Evolutionary conservation across 2,797 vertebrate genomes (phyloP).

Genomic region (Argyrosomus regius): DNA sequence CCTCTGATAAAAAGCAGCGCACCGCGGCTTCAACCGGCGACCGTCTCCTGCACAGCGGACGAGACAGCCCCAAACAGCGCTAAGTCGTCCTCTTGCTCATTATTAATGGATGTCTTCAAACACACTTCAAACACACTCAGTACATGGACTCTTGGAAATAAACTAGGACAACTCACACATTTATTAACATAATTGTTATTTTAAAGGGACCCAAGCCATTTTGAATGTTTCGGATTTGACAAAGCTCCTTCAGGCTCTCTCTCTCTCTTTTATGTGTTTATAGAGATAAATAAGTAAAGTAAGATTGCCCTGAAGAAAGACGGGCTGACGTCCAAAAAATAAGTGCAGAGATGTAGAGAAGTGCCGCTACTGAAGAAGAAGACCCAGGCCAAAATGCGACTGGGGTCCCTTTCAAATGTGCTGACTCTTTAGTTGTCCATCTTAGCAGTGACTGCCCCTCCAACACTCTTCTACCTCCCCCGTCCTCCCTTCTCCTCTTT

Average conservation of each 20-base stretch:
- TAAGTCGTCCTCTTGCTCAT: conserved; percentile 54
- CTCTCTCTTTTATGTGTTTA: conserved; percentile 32
- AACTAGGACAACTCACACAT: conserved; percentile 66
- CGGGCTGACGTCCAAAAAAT: conserved; percentile 15
- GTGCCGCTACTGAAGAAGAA: conserved; percentile 48
- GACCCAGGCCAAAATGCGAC: conserved; percentile 71
- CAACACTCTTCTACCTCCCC: conserved; percentile 35
- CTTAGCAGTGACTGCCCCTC: conserved; percentile 76
- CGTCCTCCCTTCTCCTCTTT: conserved; percentile 22
- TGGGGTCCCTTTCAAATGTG: conserved; percentile 86
- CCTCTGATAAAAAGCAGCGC: neutral
- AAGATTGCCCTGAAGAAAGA: conserved; percentile 27
- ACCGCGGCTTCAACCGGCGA: neutral
- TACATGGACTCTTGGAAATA: conserved; percentile 52
- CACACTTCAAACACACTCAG: conserved; percentile 48
- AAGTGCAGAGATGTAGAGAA: conserved; percentile 32
- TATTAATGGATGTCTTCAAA: conserved; percentile 55
- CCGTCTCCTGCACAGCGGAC: conserved; percentile 25
- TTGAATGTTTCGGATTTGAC: conserved; percentile 53
- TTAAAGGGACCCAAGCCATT: conserved; percentile 84
- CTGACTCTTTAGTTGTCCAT: conserved; percentile 82
- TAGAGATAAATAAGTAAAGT: conserved; percentile 18
- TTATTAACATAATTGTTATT: conserved; percentile 66
- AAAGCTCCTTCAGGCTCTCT: conserved; percentile 31
- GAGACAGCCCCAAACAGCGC: conserved; percentile 46